phyloP scores from a whole-genome alignment of 2,113 vertebrate genomes.

The Motacilla alba region DNA sequence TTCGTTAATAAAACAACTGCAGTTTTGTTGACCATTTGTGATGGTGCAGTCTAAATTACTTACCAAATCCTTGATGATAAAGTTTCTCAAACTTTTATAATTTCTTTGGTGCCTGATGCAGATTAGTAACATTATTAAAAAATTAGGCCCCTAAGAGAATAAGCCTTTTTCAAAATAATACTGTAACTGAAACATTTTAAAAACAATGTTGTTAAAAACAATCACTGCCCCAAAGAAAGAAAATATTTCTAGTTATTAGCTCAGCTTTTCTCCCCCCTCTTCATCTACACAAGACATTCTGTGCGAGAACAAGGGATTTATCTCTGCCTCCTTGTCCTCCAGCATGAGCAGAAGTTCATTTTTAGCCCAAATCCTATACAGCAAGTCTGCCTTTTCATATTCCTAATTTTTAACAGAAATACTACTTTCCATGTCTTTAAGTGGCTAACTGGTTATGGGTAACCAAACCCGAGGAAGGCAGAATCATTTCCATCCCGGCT shows the following conservation, averaged over 20 bases:
- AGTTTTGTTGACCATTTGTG: neutral
- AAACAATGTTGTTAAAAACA: neutral
- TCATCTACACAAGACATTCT: neutral
- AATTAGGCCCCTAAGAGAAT: neutral
- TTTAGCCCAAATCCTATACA: neutral
- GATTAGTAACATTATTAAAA: neutral
- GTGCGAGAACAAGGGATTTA: neutral
- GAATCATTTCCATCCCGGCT: neutral
- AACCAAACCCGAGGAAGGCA: neutral
- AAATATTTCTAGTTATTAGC: neutral
- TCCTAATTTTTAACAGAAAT: neutral
- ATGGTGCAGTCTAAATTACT: neutral
- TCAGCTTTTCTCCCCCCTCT: accelerated
- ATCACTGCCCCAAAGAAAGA: neutral
- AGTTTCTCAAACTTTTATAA: neutral
- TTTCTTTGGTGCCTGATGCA: neutral
- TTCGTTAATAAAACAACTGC: neutral
- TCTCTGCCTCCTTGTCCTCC: neutral
- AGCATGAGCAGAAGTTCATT: neutral
- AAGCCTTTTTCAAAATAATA: neutral
- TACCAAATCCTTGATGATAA: neutral
- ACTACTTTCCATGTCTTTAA: neutral
- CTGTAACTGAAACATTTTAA: neutral
- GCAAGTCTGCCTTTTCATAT: neutral
- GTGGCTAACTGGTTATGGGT: neutral